Evolutionary conservation across 1,140 invertebrate genomes (phyloP).

Genomic region (Orussus abietinus): DNA sequence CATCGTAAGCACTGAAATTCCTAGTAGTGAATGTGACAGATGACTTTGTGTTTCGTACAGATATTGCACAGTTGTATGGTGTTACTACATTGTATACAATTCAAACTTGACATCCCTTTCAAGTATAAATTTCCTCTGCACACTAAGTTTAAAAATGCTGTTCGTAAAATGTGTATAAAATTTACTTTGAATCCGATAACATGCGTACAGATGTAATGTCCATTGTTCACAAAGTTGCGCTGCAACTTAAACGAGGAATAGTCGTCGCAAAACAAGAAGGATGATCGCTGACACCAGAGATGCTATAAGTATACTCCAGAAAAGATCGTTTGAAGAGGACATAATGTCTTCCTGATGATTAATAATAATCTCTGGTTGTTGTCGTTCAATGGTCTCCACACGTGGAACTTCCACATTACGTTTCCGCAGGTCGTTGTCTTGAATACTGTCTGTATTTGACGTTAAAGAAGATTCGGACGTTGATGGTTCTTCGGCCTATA

Average conservation of each 20-base stretch:
- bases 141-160: conserved; percentile 26
- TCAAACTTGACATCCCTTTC: too few relatives aligned
- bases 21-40: not conserved
- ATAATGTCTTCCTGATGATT: conserved; percentile 37
- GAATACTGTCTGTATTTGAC: conserved; percentile 13
- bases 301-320: conserved; percentile 45
- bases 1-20: too few relatives aligned
- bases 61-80: too few relatives aligned
- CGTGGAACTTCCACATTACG: conserved; percentile 28
- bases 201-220: conserved; percentile 24
- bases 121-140: too few relatives aligned
- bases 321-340: conserved; percentile 43
- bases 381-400: conserved; percentile 26
- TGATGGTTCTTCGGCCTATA: conserved; percentile 41
- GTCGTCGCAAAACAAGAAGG: conserved; percentile 41
- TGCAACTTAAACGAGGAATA: conserved; percentile 43
- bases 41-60: too few relatives aligned
- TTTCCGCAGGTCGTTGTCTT: conserved; percentile 37
- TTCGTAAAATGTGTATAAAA: conserved; percentile 32
- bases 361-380: conserved; percentile 28
- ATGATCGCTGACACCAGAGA: conserved; percentile 43
- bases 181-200: conserved; percentile 24
- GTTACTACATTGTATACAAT: too few relatives aligned
- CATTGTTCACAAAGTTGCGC: too few relatives aligned
- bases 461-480: conserved; percentile 25